Conservation (phyloP, 1,140 invertebrate genomes). For the Antheraea pernyi region DNA sequence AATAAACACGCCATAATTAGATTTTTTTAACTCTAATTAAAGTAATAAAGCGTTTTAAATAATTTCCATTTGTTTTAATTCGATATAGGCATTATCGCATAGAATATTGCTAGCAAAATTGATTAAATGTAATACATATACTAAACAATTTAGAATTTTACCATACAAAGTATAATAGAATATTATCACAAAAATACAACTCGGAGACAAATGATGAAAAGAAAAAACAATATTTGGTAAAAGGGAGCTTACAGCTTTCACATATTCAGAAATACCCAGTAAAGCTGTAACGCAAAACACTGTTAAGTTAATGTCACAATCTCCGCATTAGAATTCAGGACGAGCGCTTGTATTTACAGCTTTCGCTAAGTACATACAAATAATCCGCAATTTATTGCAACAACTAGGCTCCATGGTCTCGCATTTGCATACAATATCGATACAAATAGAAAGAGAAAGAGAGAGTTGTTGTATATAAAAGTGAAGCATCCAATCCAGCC, state of each 20-base stretch:
- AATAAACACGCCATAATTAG: background rate
- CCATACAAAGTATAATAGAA: background rate
- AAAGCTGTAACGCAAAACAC: conserved; percentile 11
- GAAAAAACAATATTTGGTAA: background rate
- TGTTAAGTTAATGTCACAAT: conserved; percentile 20
- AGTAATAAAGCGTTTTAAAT: no score
- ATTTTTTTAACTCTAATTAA: no score
- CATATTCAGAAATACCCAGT: background rate
- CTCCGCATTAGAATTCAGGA: conserved; percentile 37
- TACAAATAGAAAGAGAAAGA: conserved; percentile 12
- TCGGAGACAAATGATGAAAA: background rate
- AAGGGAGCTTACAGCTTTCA: background rate
- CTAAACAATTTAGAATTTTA: background rate
- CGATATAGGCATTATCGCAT: no score
- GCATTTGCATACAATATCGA: conserved; percentile 54
- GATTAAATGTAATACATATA: no score
- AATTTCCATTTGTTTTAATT: no score
- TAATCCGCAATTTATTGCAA: conserved; percentile 47
- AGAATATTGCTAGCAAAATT: no score
- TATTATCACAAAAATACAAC: background rate
- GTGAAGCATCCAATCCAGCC: conserved; percentile 45
- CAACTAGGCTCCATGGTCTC: conserved; percentile 6
- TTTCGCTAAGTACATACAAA: conserved; percentile 34
- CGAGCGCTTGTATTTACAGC: conserved; percentile 27
- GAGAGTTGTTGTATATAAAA: conserved; percentile 28